Evolutionary conservation across 1,140 invertebrate genomes (phyloP).

Genomic region (Cydia pomonella): DNA sequence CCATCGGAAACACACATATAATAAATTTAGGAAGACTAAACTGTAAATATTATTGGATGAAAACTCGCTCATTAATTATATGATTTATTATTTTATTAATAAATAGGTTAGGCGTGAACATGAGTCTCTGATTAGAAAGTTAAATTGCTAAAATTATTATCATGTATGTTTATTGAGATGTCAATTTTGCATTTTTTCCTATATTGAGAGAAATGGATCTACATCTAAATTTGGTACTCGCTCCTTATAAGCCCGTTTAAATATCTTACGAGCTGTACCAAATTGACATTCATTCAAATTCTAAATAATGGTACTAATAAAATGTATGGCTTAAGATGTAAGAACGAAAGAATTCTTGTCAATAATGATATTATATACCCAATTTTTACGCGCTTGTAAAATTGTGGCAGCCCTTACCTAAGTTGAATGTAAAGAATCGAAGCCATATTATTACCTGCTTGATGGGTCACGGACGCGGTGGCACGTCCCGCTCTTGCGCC

Average conservation of each 20-base stretch:
- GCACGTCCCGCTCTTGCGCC: no score
- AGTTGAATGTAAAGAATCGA: no score
- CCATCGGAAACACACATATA: constrained; percentile 25
- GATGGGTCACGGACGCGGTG: no score
- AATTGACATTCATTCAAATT: not conserved
- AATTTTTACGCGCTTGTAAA: no score
- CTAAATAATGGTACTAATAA: not conserved
- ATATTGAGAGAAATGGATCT: not conserved
- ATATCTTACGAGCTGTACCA: not conserved
- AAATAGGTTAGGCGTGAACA: not conserved
- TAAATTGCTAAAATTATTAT: constrained; percentile 12
- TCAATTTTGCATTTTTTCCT: not conserved
- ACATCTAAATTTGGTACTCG: not conserved
- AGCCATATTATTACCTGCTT: no score
- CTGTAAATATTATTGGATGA: constrained; percentile 10
- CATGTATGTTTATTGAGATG: not conserved
- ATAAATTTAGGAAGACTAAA: constrained; percentile 11
- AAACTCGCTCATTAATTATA: constrained; percentile 15
- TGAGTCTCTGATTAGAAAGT: constrained; percentile 7
- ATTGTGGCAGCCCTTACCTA: no score
- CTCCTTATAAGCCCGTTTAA: not conserved
- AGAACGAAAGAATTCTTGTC: not conserved
- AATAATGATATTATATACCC: not conserved
- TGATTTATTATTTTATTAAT: constrained; percentile 2
- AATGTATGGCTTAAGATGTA: not conserved